Base-by-base conservation (phyloP, 2,888 invertebrate species). In the Carabus problematicus region DNA sequence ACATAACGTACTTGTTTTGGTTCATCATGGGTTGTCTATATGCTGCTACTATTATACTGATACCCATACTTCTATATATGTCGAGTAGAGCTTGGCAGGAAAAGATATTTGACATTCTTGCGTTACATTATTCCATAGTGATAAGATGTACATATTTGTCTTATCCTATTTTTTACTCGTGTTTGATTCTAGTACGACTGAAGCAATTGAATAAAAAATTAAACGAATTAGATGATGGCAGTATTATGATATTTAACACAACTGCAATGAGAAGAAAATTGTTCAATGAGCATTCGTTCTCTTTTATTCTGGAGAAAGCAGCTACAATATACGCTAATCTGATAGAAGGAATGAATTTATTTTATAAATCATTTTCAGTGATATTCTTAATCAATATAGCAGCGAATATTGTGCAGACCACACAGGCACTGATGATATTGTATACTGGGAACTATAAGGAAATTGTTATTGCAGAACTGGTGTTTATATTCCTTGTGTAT, bases 381-480 rank as follows among this genome's bases (percentile, higher is more conserved):
- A 52, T 64, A 11, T 39, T 64, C 7, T n/a, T 54, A 11, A 3
- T 64, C 3, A 64, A 54, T 64, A 12, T 40, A 1, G 49, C 18
- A 19, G 18, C 16, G 8, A 64, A 64, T 64, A 41, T 64, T 18
- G 14, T 39, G 7, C 63, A 64, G 11, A 9, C 54, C 8, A 54
- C 49, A 12, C 12, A 54, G 14, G 54, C 63, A 2, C 41, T 64
- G 8, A 8, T 54, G 42, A 54, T 64, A 42, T 18, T 62, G 3
- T 64, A 64, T 41, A 39, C 40, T 16, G 54, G 54, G 0, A 54
- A 54, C 41, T 64, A 41, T 42, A 54, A 8, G 40, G 63, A 64
- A 40, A 41, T 54, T 6, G 54, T 52, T 41, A 41, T 42, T 9
- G 8, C 54, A 3, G 63, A 54, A 54, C 42, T 54, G 12, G n/a